Base-by-base conservation (phyloP, 2,113 vertebrate species). In the Tragelaphus strepsiceros region DNA sequence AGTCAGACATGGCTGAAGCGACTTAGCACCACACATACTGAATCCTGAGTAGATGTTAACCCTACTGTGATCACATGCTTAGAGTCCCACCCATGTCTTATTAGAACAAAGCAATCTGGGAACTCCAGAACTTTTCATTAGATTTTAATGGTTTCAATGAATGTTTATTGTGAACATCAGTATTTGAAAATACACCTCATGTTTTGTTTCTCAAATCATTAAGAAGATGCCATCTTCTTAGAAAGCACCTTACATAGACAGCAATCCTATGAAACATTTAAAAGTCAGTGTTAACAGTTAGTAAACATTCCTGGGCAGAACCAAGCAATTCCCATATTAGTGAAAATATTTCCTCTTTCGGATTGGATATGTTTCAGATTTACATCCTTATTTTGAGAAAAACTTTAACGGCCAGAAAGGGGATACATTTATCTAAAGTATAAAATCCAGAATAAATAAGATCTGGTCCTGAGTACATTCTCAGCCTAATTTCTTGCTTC, bases 171-270 rank as follows among this genome's bases (percentile, higher is more conserved):
- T 59, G 58, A 88, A 83, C 90, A 92, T 87, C 77, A 80, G n/a
- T 39, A 49, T 92, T 93, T 95, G 90, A 97, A 98, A 98, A 98
- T 74, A 98, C 11, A 59, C 49, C 24, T 43, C 19, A 7, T 51
- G 35, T 77, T 88, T 90, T 71, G 74, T 35, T 54, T 97, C 51
- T 30, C 6, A 58, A 96, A 62, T 35, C 91, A 98, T 77, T 51
- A 74, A 71, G 39, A 91, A 54, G 49, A 84, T 74, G 61, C 49
- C n/a, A 49, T n/a, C 58, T 46, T 51, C 32, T 67, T 46, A 83
- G 71, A 87, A 81, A 98, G 96, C 0, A 80, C 93, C 98, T 98
- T 97, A 96, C 98, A 97, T 82, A 56, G 97, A 98, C 96, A 93
- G 97, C 95, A 83, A 58, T 96, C 90, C 96, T 96, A 28, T 0